phyloP scores from a whole-genome alignment of 2,888 invertebrate species.

The Limnephilus rhombicus region DNA sequence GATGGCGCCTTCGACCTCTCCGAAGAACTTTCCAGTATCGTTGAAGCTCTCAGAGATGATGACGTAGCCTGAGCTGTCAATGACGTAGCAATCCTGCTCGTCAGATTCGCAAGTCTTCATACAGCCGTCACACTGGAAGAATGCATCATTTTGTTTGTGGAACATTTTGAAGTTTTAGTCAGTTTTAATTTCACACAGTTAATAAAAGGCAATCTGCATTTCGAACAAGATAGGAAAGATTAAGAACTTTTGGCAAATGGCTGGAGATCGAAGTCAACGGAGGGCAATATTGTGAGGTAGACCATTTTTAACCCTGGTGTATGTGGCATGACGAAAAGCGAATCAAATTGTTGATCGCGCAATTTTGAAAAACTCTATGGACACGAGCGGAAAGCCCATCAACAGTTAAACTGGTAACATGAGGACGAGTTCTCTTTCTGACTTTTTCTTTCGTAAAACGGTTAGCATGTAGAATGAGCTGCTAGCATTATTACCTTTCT shows the following conservation, averaged over 20 bases:
- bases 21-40: conserved; percentile 91
- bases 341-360: too few relatives aligned
- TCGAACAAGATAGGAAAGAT: background rate
- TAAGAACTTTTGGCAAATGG: background rate
- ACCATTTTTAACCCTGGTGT: background rate
- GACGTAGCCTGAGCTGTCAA: conserved; percentile 94
- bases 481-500: background rate
- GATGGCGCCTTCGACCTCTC: conserved; percentile 87
- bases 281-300: background rate
- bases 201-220: background rate
- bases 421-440: background rate
- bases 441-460: background rate
- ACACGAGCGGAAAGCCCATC: background rate
- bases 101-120: conserved; percentile 79
- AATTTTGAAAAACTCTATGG: background rate
- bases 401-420: background rate
- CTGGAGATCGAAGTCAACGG: background rate
- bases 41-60: conserved; percentile 83
- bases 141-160: background rate
- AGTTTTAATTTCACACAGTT: background rate
- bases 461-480: background rate
- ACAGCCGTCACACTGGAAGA: conserved; percentile 75
- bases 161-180: background rate
- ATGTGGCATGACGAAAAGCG: too few relatives aligned
- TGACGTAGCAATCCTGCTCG: conserved; percentile 88